Conservation (phyloP, 2,797 vertebrate species). For the Onychomys leucogaster region DNA sequence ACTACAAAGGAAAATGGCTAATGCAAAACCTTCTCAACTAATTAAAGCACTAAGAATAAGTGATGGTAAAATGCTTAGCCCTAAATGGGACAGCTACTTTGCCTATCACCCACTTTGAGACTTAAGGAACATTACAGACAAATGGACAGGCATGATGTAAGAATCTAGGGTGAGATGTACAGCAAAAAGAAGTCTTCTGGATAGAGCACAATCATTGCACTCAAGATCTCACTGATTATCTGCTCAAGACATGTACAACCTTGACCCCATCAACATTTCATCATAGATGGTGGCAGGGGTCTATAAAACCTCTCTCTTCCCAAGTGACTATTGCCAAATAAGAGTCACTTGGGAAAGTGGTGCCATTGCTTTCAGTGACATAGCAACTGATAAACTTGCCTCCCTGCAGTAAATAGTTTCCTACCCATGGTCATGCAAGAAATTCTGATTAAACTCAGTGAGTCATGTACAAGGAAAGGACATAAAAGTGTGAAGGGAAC, state of each 20-base stretch:
- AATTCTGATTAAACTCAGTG: neutral
- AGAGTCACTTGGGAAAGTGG: neutral
- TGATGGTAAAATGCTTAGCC: neutral
- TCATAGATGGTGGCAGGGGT: neutral
- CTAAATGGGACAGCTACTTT: neutral
- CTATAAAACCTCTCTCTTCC: neutral
- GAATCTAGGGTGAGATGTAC: neutral
- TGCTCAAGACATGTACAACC: neutral
- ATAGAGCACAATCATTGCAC: neutral
- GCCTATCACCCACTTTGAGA: neutral
- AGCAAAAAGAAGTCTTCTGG: neutral
- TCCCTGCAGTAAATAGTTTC: neutral
- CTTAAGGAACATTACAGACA: neutral
- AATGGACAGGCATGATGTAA: neutral
- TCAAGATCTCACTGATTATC: neutral
- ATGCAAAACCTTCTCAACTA: neutral
- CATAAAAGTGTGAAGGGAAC: neutral
- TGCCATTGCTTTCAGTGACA: neutral
- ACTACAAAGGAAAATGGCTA: neutral
- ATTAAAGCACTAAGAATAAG: neutral
- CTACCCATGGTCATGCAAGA: neutral
- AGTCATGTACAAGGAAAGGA: neutral
- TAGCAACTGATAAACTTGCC: neutral
- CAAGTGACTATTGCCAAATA: neutral
- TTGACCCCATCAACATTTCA: neutral